These are phyloP conservation scores for Nothocercus julius DNA, from an alignment of 2,113 vertebrate species.

Conservation along the genomic window DNA sequence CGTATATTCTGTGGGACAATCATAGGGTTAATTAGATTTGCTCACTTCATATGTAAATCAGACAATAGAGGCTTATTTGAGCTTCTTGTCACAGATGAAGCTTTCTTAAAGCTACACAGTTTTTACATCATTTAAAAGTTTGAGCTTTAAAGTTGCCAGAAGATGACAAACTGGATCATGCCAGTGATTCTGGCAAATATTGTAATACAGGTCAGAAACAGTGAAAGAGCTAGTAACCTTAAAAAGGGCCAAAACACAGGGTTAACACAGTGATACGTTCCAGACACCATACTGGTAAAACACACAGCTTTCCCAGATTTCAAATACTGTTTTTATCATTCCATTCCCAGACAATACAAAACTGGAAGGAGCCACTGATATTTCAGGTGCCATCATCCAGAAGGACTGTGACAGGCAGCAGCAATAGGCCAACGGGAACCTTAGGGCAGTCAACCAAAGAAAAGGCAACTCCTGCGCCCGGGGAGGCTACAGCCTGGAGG, in stretches of 20 bases:
- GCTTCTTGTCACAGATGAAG: not conserved
- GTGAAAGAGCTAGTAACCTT: not conserved
- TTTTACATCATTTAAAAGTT: not conserved
- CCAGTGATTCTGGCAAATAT: not conserved
- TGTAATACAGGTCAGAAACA: not conserved
- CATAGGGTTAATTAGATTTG: not conserved
- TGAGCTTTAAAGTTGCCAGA: not conserved
- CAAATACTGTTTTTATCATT: not conserved
- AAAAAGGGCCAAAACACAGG: not conserved
- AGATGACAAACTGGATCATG: rapidly evolving
- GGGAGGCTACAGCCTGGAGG: not conserved
- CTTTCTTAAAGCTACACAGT: not conserved
- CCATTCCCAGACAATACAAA: not conserved
- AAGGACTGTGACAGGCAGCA: not conserved
- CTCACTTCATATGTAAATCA: not conserved
- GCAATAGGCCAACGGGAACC: not conserved
- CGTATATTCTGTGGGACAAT: not conserved
- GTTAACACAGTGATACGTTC: not conserved
- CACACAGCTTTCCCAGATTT: not conserved
- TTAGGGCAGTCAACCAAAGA: not conserved
- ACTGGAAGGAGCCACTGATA: not conserved
- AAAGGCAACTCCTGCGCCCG: not conserved
- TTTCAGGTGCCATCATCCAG: not conserved
- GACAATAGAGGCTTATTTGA: not conserved
- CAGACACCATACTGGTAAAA: not conserved